phyloP scores from a whole-genome alignment of 2,888 invertebrate species.

The Pterobdella sp. region DNA sequence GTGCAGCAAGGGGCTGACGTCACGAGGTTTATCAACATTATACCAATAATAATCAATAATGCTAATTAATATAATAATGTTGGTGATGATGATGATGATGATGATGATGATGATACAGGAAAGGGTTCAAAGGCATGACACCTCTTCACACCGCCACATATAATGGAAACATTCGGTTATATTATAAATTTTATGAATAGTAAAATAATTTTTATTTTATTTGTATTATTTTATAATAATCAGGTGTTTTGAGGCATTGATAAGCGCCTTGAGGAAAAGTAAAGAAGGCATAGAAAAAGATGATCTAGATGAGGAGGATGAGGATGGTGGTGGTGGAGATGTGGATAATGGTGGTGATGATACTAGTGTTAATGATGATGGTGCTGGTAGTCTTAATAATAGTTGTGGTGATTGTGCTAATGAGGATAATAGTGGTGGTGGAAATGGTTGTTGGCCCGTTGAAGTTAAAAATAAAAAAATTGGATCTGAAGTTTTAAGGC shows the following conservation, averaged over 20 bases:
- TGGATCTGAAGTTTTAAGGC: neutral
- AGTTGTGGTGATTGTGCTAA: neutral
- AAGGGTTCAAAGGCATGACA: neutral
- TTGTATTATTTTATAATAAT: no score
- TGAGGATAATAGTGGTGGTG: neutral
- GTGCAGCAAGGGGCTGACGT: slow-evolving; percentile 55
- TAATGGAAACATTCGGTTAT: neutral
- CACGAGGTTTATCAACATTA: slow-evolving; percentile 43
- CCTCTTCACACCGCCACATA: neutral
- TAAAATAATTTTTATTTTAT: no score
- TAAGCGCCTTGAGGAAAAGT: neutral
- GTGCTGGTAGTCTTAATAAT: neutral
- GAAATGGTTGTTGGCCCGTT: neutral
- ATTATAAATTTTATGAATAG: no score
- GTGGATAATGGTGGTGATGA: neutral
- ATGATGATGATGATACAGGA: neutral
- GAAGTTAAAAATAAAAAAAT: neutral
- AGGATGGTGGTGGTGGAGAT: neutral
- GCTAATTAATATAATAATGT: neutral
- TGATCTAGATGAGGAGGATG: no score
- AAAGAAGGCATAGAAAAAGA: no score
- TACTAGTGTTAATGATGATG: neutral
- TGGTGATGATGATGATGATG: neutral
- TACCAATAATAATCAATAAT: neutral
- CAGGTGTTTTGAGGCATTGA: neutral